A percentile compares a stretch with the other conserved stretches of the same genome.
These are phyloP conservation scores for Triplophysa bombifrons DNA, from an alignment of 2,797 vertebrate species.

Conservation along the genomic window DNA sequence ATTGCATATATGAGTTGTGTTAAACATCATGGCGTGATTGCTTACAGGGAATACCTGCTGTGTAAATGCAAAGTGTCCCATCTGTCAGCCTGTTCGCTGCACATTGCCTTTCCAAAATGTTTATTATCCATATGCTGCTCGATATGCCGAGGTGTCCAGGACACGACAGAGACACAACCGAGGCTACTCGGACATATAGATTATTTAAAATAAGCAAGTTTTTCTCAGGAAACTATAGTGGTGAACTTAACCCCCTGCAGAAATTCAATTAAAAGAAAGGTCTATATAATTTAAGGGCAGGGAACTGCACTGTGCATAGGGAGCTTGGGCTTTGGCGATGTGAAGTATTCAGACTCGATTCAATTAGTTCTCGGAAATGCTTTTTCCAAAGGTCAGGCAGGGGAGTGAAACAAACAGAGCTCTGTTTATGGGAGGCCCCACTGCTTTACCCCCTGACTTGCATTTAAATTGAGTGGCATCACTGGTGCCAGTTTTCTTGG, in stretches of 20 bases:
- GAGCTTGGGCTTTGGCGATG: constrained; percentile 31
- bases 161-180: constrained; percentile 13
- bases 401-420: constrained; percentile 43
- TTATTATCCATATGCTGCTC: constrained; percentile 38
- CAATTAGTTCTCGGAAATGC: constrained; percentile 50
- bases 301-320: constrained; percentile 22
- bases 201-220: constrained; percentile 32
- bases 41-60: constrained; percentile 38
- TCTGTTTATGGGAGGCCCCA: constrained; percentile 45
- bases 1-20: background rate
- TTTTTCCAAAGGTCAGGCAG: constrained; percentile 42
- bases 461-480: constrained; percentile 54
- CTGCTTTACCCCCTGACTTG: constrained; percentile 46
- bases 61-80: constrained; percentile 27
- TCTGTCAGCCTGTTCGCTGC: constrained; percentile 24
- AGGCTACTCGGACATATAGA: constrained; percentile 8
- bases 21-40: constrained; percentile 18
- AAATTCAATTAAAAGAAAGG: constrained; percentile 52
- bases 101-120: constrained; percentile 14
- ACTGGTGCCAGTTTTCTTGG: constrained; percentile 36
- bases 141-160: constrained; percentile 17
- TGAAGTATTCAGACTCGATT: constrained; percentile 50
- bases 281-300: constrained; percentile 10
- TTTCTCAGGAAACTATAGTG: constrained; percentile 17
- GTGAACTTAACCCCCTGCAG: constrained; percentile 22